A percentile compares a stretch with the other conserved stretches of the same genome.
phyloP scores from a whole-genome alignment of 2,113 vertebrate genomes.

The Gambusia holbrooki region DNA sequence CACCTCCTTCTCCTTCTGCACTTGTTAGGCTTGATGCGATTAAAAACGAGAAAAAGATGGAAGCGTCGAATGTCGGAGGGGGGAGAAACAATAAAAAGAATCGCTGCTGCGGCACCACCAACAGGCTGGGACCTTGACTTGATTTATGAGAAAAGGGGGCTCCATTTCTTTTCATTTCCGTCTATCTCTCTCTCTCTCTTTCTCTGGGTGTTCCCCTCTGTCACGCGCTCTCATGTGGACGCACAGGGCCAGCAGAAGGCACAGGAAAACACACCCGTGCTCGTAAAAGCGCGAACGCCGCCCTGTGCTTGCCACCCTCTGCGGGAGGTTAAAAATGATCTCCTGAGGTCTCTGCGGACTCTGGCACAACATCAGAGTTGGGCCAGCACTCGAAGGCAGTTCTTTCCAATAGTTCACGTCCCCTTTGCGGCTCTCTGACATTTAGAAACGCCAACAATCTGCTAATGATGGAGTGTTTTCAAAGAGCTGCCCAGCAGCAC shows the following conservation, averaged over 20 bases:
- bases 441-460: constrained; percentile 77
- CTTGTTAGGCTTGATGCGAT: constrained; percentile 71
- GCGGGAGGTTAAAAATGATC: constrained; percentile 67
- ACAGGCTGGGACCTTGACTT: constrained; percentile 51
- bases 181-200: background rate
- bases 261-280: constrained; percentile 11
- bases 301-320: constrained; percentile 26
- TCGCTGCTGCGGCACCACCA: constrained; percentile 8
- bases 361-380: constrained; percentile 44
- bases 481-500: constrained; percentile 49
- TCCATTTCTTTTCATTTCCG: constrained; percentile 34
- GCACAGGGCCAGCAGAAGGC: constrained; percentile 19
- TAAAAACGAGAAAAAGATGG: constrained; percentile 61
- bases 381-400: constrained; percentile 39
- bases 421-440: constrained; percentile 72
- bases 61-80: constrained; percentile 44
- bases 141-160: constrained; percentile 57
- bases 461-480: constrained; percentile 78
- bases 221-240: constrained; percentile 30
- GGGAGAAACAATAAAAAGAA: background rate
- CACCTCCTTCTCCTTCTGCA: constrained; percentile 13
- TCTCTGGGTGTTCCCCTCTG: constrained; percentile 16
- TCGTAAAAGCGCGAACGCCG: constrained; percentile 17
- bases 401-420: constrained; percentile 49
- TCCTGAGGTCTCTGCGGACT: constrained; percentile 47